Conservation (phyloP, 2,888 invertebrate genomes). For the Seira ritae region DNA sequence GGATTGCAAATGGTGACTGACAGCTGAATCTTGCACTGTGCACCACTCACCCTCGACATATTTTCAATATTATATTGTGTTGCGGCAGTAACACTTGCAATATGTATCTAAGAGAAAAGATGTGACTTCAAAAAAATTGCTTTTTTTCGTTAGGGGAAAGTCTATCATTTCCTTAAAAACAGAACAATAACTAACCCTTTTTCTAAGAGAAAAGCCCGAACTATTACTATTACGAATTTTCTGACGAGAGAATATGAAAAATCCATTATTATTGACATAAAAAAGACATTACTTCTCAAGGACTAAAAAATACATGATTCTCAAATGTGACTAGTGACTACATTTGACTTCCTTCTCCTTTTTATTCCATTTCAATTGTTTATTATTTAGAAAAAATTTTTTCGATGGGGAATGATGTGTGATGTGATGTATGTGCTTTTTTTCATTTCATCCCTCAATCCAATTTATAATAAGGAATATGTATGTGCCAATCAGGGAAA, state of each 20-base stretch:
- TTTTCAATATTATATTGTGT: constrained; percentile 6
- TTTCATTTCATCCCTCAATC: constrained; percentile 11
- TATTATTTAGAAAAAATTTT: constrained; percentile 42
- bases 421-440: no score
- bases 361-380: constrained; percentile 5
- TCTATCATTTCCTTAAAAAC: constrained; percentile 50
- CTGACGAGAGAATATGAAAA: constrained; percentile 34
- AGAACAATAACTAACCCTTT: not conserved
- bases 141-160: constrained; percentile 50
- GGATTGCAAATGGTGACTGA: constrained; percentile 63
- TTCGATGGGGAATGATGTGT: no score
- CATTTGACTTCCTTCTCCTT: constrained; percentile 30
- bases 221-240: not conserved
- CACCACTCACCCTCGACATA: constrained; percentile 23
- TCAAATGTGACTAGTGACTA: constrained; percentile 45
- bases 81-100: not conserved
- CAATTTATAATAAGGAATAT: no score
- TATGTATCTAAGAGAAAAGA: not conserved
- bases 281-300: constrained; percentile 31
- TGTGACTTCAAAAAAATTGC: constrained; percentile 48
- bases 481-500: no score
- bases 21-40: constrained; percentile 39
- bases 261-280: constrained; percentile 58
- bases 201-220: constrained; percentile 27
- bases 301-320: constrained; percentile 28